Evolutionary conservation across 2,797 vertebrate genomes (phyloP).

Genomic region (Austrolebias charrua): DNA sequence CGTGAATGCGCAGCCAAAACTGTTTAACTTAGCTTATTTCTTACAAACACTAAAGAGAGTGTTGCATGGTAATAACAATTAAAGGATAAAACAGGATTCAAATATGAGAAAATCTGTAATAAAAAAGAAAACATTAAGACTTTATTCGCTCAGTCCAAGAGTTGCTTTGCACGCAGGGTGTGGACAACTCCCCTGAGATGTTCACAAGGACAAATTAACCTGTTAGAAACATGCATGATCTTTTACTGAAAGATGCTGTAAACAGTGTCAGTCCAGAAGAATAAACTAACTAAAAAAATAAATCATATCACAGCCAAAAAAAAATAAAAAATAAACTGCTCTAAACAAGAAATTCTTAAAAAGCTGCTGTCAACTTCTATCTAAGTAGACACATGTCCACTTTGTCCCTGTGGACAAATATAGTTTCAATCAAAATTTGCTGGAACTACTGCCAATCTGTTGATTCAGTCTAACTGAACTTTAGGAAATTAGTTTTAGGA

Average conservation of each 20-base stretch:
- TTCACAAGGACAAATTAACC: conserved; percentile 40
- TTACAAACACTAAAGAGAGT: conserved; percentile 6
- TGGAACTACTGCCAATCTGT: too few species aligned
- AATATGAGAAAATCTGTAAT: conserved; percentile 17
- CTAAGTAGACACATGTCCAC: conserved; percentile 25
- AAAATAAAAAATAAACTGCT: not conserved
- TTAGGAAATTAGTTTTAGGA: too few species aligned
- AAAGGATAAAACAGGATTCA: conserved; percentile 12
- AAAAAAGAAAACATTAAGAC: conserved; percentile 58
- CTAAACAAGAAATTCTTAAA: conserved; percentile 31
- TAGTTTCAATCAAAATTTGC: too few species aligned
- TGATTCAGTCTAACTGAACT: too few species aligned
- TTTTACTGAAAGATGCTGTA: not conserved
- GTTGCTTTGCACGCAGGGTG: conserved; percentile 58
- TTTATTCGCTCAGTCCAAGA: conserved; percentile 46
- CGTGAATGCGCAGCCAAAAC: conserved; percentile 17
- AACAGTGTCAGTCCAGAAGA: conserved; percentile 5
- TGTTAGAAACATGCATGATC: conserved; percentile 20
- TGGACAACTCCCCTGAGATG: conserved; percentile 47
- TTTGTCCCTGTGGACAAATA: too few species aligned
- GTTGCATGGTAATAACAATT: conserved; percentile 11
- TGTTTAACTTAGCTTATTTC: not conserved
- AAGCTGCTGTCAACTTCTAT: conserved; percentile 30
- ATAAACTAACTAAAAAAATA: conserved; percentile 1
- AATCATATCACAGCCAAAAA: conserved; percentile 3